A percentile compares a stretch with the other conserved stretches of the same genome.
Evolutionary conservation across 2,888 invertebrate genomes (phyloP).

Genomic region (Tipula lateralis): DNA sequence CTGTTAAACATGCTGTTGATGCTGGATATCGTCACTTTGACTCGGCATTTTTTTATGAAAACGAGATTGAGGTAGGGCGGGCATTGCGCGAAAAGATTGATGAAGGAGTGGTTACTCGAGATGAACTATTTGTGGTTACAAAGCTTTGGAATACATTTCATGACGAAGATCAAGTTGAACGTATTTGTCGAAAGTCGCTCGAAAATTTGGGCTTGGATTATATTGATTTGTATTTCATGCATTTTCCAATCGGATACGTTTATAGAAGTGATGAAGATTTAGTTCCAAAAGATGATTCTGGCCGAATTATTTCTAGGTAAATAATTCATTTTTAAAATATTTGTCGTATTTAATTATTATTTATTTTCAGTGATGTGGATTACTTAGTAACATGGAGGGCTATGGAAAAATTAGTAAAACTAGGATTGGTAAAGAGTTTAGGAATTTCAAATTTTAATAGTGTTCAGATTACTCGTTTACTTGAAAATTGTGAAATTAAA

Average conservation of each 20-base stretch:
- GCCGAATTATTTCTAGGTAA: constrained; percentile 37
- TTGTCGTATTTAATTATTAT: too few species aligned
- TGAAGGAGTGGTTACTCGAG: constrained; percentile 48
- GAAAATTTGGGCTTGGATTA: constrained; percentile 63
- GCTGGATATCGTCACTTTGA: constrained; percentile 55
- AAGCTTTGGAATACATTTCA: constrained; percentile 50
- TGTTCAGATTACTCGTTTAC: constrained; percentile 64
- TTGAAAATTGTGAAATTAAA: constrained; percentile 59
- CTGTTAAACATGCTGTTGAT: constrained; percentile 50
- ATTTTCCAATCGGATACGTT: constrained; percentile 71
- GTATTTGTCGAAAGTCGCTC: constrained; percentile 59
- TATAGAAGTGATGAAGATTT: constrained; percentile 43
- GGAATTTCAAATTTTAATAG: constrained; percentile 86
- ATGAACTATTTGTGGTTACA: constrained; percentile 47
- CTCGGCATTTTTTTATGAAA: constrained; percentile 53
- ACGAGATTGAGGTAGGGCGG: constrained; percentile 49
- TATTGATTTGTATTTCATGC: constrained; percentile 75
- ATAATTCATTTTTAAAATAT: too few species aligned
- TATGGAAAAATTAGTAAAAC: constrained; percentile 67
- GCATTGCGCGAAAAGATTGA: constrained; percentile 48
- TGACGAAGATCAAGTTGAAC: constrained; percentile 57
- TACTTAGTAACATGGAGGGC: constrained; percentile 74
- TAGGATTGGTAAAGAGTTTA: constrained; percentile 69
- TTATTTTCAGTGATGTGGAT: constrained; percentile 57
- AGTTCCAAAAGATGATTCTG: constrained; percentile 35